Base-by-base conservation (phyloP, 2,888 invertebrate genomes). In the Caenorhabditis wallacei region DNA sequence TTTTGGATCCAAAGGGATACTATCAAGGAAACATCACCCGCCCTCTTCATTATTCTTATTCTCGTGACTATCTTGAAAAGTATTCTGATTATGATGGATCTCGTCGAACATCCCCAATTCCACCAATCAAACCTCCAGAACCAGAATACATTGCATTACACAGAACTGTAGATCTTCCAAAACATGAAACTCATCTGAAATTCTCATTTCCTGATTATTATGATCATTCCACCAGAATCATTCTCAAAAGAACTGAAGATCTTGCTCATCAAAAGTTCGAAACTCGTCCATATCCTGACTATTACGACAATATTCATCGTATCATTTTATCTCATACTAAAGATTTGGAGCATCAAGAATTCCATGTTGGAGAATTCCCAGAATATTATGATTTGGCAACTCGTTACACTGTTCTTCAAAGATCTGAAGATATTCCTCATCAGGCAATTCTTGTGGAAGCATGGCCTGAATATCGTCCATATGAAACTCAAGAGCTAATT, bases 11-110 rank as follows among this genome's bases (percentile, higher is more conserved):
- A 16, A 53, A 72, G 20, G 66, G 69, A 18, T 81, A 81, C 22
- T 81, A 75, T 74, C 53, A 71, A 66, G 66, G 69, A 2, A 69
- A 66, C 46, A 72, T 80, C 20, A 80, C 69, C 10, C 80, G 72
- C 5, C 80, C 80, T 18, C 63, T 74, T 13, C 74, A 74, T 20
- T 80, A 80, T 18, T 51, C 61, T 8, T 74, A 80, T 22, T 71
- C 64, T 48, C 66, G 68, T 0, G 80, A 69, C 20, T 61, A 61
- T 26, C 61, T 81, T 8, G 80, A 81, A 22, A 74, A 69, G 69
- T 81, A 81, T 48, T 81, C 80, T 10, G 80, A 81, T 24, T 81
- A 81, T 22, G 37, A 30, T 11, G 53, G 61, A 20, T 63, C 74
- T 10, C 61, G 74, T n/a, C 22, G 59, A 3, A 46, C 20, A 20